These are phyloP conservation scores for Paramuricea clavata DNA, from an alignment of 92 coral and sea anemone species.

Conservation along the genomic window DNA sequence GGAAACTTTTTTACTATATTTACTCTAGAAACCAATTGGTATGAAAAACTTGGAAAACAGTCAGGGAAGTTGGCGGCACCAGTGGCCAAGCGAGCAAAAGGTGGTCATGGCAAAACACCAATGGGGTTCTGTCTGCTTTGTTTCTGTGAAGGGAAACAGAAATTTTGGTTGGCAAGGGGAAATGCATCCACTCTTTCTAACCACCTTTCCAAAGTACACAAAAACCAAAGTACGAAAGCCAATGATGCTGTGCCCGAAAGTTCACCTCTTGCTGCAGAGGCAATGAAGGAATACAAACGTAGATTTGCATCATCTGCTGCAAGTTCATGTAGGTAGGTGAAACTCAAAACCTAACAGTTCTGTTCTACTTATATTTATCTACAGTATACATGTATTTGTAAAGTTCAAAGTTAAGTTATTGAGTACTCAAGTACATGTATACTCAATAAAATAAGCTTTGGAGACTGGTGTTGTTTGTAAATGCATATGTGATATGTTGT, in stretches of 20 bases:
- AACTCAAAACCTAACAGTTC: too few species aligned
- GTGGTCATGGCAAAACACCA: not conserved
- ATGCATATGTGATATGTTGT: too few species aligned
- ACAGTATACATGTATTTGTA: too few species aligned
- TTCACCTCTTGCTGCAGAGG: constrained; percentile 28
- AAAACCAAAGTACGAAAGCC: not conserved
- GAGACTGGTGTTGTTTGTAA: too few species aligned
- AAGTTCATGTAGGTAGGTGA: not conserved
- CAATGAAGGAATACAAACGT: not conserved
- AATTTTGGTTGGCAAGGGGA: not conserved
- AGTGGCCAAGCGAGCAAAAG: not conserved
- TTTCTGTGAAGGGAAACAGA: not conserved
- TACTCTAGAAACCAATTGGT: not conserved
- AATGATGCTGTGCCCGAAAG: constrained; percentile 10
- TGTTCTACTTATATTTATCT: too few species aligned
- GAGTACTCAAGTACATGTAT: too few species aligned
- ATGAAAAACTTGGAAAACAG: not conserved
- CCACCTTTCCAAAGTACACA: not conserved
- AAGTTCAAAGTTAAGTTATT: too few species aligned
- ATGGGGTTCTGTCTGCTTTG: not conserved
- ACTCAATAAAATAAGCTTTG: too few species aligned
- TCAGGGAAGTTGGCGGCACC: too few species aligned
- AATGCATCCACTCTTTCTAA: not conserved
- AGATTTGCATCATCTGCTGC: not conserved
- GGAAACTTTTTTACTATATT: too few species aligned